These are phyloP conservation scores for Gavia stellata DNA, from an alignment of 2,113 vertebrate genomes.

Conservation along the genomic window DNA sequence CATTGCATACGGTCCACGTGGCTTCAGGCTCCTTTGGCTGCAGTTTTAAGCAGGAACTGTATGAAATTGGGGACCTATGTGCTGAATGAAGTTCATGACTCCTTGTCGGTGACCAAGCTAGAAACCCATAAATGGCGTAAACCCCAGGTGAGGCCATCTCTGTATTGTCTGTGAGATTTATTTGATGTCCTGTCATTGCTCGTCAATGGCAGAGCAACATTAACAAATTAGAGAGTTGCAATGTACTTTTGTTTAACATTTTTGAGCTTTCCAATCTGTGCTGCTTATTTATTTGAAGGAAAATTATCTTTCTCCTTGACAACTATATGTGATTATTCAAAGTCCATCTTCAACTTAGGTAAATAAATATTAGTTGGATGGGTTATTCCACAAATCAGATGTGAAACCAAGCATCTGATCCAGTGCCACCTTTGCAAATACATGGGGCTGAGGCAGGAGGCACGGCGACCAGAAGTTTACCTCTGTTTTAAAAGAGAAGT, in stretches of 20 bases:
- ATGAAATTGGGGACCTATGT: rapidly evolving
- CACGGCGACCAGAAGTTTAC: neutral
- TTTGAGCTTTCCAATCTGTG: neutral
- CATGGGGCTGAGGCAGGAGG: neutral
- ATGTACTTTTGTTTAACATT: rapidly evolving
- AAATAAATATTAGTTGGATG: neutral
- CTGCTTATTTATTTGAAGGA: neutral
- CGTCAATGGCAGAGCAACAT: rapidly evolving
- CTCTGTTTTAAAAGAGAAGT: neutral
- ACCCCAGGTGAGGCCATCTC: neutral
- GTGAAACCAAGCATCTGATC: neutral
- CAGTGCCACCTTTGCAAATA: rapidly evolving
- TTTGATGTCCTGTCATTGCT: neutral
- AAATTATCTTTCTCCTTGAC: neutral
- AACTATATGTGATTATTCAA: neutral
- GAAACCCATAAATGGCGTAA: rapidly evolving
- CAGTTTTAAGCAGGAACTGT: neutral
- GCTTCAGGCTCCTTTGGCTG: neutral
- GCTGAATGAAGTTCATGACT: neutral
- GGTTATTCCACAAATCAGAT: neutral
- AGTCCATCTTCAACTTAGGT: neutral
- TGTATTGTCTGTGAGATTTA: rapidly evolving
- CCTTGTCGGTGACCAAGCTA: rapidly evolving
- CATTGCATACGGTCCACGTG: rapidly evolving
- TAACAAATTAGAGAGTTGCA: too few species aligned